Base-by-base conservation (phyloP, 1,140 invertebrate species). In the Drosophila biarmipes region DNA sequence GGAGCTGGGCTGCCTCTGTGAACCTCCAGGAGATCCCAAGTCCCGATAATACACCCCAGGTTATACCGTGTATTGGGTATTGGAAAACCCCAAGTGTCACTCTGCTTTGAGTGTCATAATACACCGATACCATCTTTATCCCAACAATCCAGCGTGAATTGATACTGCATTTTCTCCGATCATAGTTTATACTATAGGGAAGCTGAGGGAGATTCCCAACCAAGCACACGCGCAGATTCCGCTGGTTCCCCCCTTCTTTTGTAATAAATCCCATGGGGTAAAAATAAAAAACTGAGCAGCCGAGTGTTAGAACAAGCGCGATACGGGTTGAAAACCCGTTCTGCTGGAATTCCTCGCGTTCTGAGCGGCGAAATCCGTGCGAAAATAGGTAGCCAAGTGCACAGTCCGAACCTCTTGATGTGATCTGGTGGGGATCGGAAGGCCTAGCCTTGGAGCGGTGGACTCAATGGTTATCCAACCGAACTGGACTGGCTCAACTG, bases 401-500 rank as follows among this genome's bases (percentile, higher is more conserved):
- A 52, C 29, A 42, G n/a, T 31, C 12, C n/a, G 35, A 63, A 35
- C 38, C 29, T 43, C 55, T 58, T n/a, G 11, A 12, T n/a, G 27
- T 7, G 37, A 62, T 59, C 37, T 62, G 54, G 14, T 19, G 27
- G n/a, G 59, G 54, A 63, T 59, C 34, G 37, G 59, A 27, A 34
- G 42, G 54, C 37, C 58, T 62, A 59, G 57, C 59, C 59, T 63
- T 43, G 37, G 27, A 61, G 54, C 38, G 29, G n/a, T 52, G 49
- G 17, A 52, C 49, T 51, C 48, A 51, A 51, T 49, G 17, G 4
- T 46, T 10, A 48, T 51, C 29, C 42, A 27, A 46, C 12, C 35
- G 40, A 62, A 67, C 63, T 63, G 63, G 45, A 63, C 61, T 45
- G 61, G 61, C 34, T 35, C 45, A 48, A 58, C 59, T 67, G 63